Evolutionary conservation across 2,113 vertebrate genomes (phyloP), one percentile per base, ranked within the genome.

Genomic region (Muntiacus muntjak): DNA sequence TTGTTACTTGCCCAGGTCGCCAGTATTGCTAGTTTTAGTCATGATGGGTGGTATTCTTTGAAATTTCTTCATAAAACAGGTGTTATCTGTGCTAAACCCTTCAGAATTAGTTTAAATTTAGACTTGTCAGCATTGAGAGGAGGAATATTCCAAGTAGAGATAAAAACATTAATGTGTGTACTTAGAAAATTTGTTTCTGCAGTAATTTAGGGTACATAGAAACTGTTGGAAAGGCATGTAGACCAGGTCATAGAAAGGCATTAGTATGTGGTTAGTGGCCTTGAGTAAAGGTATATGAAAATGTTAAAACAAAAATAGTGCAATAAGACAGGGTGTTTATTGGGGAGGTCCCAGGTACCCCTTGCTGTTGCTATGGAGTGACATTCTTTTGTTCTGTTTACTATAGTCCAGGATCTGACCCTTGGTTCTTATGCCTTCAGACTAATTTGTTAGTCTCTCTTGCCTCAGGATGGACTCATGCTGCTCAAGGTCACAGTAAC

Each of bases 21-120:
- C 33, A 84, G 30, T 93, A 95, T 95, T 89, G 52, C 54, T 93
- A 47, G 90, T 89, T 95, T 97, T 95, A 94, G 50, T 43, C 14
- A 92, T 79, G 71, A 5, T 95, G 84, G 36, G 40, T 94, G 36
- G 28, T 89, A 3, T 7, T 82, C 25, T 89, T 96, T 87, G 87
- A 96, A 92, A 97, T 94, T 16, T 88, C 74, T 94, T 94, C 30
- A 82, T 55, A 52, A 76, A 83, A 90, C 89, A 84, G 13, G 23
- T 92, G 23, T 71, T 91, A 67, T 84, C 89, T 62, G 30, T 95
- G 74, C 36, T 92, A 45, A 92, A 55, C 12, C 7, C 95, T 97
- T 91, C 36, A 57, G 26, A 91, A 89, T 97, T 96, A 79, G 17
- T 96, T 95, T 96, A 97, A 93, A 89, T 95, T 87, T 88, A 93